Conservation (phyloP, 1,140 invertebrate genomes). For the Microplitis demolitor region DNA sequence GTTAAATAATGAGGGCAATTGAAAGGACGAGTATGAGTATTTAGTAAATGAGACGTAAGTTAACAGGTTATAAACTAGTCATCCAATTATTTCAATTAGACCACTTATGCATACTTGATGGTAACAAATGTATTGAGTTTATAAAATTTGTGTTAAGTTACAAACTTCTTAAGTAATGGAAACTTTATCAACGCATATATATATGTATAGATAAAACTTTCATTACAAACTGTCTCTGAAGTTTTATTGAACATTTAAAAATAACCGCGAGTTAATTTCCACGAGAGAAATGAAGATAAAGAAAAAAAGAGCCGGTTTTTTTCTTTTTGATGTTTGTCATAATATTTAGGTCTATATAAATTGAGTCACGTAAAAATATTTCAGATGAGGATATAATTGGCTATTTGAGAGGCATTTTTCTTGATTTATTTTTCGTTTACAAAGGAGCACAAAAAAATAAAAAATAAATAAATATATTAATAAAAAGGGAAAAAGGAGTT, state of each 20-base stretch:
- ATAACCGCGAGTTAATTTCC: too few relatives aligned
- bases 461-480: too few relatives aligned
- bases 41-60: neutral
- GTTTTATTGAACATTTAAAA: too few relatives aligned
- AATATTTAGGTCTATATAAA: too few relatives aligned
- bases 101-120: neutral
- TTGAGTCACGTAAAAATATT: too few relatives aligned
- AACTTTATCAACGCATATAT: too few relatives aligned
- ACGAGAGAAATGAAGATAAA: too few relatives aligned
- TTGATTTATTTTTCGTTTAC: neutral
- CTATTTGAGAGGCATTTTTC: constrained; percentile 16
- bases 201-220: too few relatives aligned
- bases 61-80: constrained; percentile 18
- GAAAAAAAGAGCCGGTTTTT: too few relatives aligned
- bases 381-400: constrained; percentile 17
- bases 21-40: neutral
- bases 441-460: neutral
- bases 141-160: neutral
- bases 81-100: constrained; percentile 20
- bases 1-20: neutral
- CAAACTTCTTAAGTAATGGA: too few relatives aligned
- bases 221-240: too few relatives aligned
- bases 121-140: neutral
- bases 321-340: too few relatives aligned
- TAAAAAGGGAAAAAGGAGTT: neutral